These are phyloP conservation scores for Drosophila borealis DNA, from an alignment of 2,888 invertebrate genomes.

Conservation along the genomic window DNA sequence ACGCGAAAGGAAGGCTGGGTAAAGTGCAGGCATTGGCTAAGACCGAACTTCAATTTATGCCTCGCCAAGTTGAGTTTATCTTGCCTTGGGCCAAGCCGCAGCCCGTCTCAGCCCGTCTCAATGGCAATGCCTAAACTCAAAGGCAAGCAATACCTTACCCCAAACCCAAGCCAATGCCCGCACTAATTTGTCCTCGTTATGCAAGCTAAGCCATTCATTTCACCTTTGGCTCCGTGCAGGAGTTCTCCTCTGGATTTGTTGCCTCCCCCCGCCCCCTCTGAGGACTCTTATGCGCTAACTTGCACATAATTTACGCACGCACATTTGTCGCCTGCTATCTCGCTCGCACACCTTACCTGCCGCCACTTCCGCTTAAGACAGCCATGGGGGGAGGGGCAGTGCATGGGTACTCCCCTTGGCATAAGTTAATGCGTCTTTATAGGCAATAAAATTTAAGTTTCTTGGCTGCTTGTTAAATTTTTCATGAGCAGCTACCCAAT, in stretches of 20 bases:
- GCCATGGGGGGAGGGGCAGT: background rate
- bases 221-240: conserved; percentile 28
- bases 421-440: conserved; percentile 80
- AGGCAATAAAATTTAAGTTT: conserved; percentile 82
- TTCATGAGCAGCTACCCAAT: conserved; percentile 66
- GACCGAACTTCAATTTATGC: conserved; percentile 56
- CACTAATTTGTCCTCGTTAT: conserved; percentile 70
- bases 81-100: conserved; percentile 31
- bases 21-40: conserved; percentile 47
- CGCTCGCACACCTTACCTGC: conserved; percentile 33
- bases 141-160: background rate
- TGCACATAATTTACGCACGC: conserved; percentile 71
- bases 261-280: background rate
- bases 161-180: conserved; percentile 13
- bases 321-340: conserved; percentile 69
- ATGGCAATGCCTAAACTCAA: conserved; percentile 10
- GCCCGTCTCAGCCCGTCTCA: background rate
- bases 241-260: conserved; percentile 32
- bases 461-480: conserved; percentile 66
- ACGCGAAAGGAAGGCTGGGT: background rate
- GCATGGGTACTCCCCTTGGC: conserved; percentile 29
- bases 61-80: conserved; percentile 51
- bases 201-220: conserved; percentile 58
- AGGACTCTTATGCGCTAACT: conserved; percentile 18
- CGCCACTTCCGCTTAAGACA: conserved; percentile 34